Conservation (phyloP, 2,797 vertebrate genomes). For the Pangasius macronema region DNA sequence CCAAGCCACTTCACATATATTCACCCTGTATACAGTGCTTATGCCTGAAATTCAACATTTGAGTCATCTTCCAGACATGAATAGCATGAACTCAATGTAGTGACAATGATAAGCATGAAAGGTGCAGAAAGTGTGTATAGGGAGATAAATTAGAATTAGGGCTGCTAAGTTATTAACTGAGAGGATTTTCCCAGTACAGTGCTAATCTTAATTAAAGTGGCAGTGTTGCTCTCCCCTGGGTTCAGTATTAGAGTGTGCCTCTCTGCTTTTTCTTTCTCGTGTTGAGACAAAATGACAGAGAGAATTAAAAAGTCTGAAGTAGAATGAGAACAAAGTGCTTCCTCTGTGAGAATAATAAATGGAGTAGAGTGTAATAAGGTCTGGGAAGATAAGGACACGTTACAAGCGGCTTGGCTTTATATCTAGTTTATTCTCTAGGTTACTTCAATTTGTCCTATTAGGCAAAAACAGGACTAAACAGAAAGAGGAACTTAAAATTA, state of each 20-base stretch:
- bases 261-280: conserved; percentile 65
- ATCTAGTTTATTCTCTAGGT: background rate
- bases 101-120: conserved; percentile 7
- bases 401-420: background rate
- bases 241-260: conserved; percentile 60
- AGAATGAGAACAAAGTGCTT: conserved; percentile 30
- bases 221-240: conserved; percentile 65
- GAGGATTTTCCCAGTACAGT: conserved; percentile 57
- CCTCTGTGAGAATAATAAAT: conserved; percentile 12
- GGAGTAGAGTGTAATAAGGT: background rate
- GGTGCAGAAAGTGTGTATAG: background rate
- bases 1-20: background rate
- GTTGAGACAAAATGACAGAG: conserved; percentile 32
- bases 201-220: conserved; percentile 68
- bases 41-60: background rate
- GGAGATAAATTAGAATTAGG: conserved; percentile 19
- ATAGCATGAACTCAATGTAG: conserved; percentile 8
- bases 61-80: background rate
- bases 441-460: background rate
- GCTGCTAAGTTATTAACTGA: conserved; percentile 55
- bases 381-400: background rate
- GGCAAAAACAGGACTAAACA: background rate
- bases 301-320: conserved; percentile 30
- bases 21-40: background rate
- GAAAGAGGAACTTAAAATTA: background rate